phyloP scores from a whole-genome alignment of 2,113 vertebrate genomes.

The Trichomycterus rosablanca region DNA sequence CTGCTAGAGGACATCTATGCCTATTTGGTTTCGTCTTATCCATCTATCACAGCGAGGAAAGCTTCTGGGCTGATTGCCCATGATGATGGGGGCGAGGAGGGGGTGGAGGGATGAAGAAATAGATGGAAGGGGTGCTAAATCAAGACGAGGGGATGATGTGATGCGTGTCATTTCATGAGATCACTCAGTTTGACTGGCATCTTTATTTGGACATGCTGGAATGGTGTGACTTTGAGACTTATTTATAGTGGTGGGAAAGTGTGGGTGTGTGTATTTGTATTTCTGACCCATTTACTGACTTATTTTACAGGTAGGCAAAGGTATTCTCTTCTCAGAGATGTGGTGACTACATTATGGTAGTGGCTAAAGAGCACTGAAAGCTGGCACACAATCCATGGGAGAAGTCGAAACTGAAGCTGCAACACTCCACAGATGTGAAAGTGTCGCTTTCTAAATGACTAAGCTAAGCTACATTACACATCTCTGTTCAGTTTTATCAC shows the following conservation, averaged over 20 bases:
- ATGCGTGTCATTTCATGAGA: conserved; percentile 37
- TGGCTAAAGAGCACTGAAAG: no score
- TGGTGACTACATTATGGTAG: no score
- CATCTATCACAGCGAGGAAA: conserved; percentile 24
- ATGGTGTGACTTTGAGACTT: conserved; percentile 7
- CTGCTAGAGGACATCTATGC: conserved; percentile 15
- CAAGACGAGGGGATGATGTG: conserved; percentile 38
- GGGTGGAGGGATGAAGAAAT: not conserved
- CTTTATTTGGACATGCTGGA: conserved; percentile 16
- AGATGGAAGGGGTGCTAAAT: conserved; percentile 37
- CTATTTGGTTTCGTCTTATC: conserved; percentile 26
- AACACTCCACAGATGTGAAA: no score
- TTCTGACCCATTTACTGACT: conserved; percentile 11
- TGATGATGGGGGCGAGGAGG: conserved; percentile 2
- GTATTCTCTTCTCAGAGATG: no score
- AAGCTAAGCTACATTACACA: no score
- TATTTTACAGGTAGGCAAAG: no score
- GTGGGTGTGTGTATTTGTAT: not conserved
- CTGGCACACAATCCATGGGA: no score
- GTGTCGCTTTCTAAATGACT: no score
- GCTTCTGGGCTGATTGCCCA: conserved; percentile 28
- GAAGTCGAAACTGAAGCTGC: no score
- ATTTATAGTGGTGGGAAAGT: conserved; percentile 8
- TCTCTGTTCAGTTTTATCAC: no score
- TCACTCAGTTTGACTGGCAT: conserved; percentile 40